These are phyloP conservation scores for Rhagoletis zephyria DNA, from an alignment of 1,140 invertebrate genomes.

Conservation along the genomic window DNA sequence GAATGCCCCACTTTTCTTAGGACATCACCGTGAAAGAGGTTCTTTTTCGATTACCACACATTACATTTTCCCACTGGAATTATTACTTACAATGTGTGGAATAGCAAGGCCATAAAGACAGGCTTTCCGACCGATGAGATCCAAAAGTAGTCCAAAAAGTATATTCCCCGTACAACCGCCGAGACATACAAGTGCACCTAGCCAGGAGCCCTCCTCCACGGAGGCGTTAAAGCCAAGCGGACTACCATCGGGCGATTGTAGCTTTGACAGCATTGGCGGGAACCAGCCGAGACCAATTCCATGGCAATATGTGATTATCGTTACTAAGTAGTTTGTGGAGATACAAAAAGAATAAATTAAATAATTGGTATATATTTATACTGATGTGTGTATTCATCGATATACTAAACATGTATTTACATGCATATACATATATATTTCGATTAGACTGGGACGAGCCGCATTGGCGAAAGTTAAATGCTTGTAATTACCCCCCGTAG, in stretches of 20 bases:
- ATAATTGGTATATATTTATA: not conserved
- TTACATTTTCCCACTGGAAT: no score
- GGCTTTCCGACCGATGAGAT: slow-evolving; percentile 71
- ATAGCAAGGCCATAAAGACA: slow-evolving; percentile 65
- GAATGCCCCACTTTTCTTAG: no score
- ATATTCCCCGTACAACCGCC: slow-evolving; percentile 69
- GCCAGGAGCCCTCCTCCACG: slow-evolving; percentile 68
- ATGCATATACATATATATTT: no score
- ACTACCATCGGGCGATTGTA: slow-evolving; percentile 65
- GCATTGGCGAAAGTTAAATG: no score
- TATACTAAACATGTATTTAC: no score
- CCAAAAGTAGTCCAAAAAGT: slow-evolving; percentile 68
- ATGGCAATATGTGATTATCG: slow-evolving; percentile 73
- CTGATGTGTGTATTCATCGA: no score
- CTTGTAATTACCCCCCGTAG: no score
- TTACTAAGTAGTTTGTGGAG: slow-evolving; percentile 63
- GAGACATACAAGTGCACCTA: slow-evolving; percentile 67
- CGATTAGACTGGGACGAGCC: no score
- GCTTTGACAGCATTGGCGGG: slow-evolving; percentile 71
- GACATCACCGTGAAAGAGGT: no score
- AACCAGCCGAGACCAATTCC: slow-evolving; percentile 74
- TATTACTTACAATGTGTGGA: slow-evolving; percentile 65
- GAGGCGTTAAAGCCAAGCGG: slow-evolving; percentile 67
- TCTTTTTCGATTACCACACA: no score
- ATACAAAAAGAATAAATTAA: slow-evolving; percentile 48